A percentile compares a stretch with the other conserved stretches of the same genome.
These are phyloP conservation scores for Heterohyrax brucei DNA, from an alignment of 2,797 vertebrate genomes.

Conservation along the genomic window DNA sequence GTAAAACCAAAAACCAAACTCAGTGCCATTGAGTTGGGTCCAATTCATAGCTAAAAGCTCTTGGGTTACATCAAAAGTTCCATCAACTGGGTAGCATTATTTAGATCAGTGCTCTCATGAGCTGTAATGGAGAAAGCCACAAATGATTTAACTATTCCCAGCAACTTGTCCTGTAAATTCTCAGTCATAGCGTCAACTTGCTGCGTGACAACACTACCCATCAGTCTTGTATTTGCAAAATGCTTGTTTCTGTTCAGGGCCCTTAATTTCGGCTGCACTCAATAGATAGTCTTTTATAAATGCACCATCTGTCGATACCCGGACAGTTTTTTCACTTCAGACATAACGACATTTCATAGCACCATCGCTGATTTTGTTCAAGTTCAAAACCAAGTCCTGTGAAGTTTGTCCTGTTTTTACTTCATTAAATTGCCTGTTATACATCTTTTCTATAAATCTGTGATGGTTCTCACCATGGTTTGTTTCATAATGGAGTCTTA, in stretches of 20 bases:
- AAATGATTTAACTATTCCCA: background rate
- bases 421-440: background rate
- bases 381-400: constrained; percentile 22
- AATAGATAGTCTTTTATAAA: background rate
- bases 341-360: background rate
- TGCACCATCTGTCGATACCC: background rate
- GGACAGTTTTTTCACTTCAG: background rate
- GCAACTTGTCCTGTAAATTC: background rate
- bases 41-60: background rate
- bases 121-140: background rate
- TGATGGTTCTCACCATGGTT: background rate
- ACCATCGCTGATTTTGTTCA: constrained; percentile 25
- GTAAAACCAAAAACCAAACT: no score
- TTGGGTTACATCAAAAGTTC: background rate
- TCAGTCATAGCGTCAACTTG: background rate
- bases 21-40: no score
- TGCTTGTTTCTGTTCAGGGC: background rate
- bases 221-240: background rate
- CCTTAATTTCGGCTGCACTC: background rate
- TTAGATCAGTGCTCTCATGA: background rate
- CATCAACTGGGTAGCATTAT: background rate
- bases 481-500: background rate
- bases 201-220: background rate
- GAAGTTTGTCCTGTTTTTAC: constrained; percentile 39
- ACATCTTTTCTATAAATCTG: background rate